A percentile compares a stretch with the other conserved stretches of the same genome.
These are phyloP conservation scores for Coilia nasus DNA, from an alignment of 2,797 vertebrate species.

Conservation along the genomic window DNA sequence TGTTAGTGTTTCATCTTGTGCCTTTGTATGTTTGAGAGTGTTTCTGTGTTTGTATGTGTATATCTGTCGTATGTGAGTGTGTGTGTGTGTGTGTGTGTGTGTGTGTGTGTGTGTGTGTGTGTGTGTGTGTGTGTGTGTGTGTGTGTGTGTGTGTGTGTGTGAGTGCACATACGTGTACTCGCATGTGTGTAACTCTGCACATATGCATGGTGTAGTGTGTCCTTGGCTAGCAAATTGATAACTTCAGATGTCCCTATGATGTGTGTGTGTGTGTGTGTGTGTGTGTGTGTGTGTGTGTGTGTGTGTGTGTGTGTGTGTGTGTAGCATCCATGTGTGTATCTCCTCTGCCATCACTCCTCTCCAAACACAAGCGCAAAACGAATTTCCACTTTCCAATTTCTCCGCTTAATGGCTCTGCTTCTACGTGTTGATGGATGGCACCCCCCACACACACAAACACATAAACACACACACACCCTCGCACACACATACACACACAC, in stretches of 20 bases:
- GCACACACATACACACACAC: neutral
- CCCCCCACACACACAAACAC: neutral
- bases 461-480: neutral
- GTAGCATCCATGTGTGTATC: neutral
- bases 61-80: neutral
- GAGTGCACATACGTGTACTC: neutral
- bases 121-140: neutral
- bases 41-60: neutral
- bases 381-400: slow-evolving; percentile 49
- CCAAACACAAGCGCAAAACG: slow-evolving; percentile 48
- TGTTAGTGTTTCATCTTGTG: neutral
- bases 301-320: neutral
- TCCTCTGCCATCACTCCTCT: slow-evolving; percentile 33
- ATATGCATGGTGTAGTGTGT: neutral
- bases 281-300: too few species aligned
- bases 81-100: neutral
- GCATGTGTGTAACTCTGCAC: neutral
- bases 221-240: neutral
- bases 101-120: neutral
- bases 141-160: neutral
- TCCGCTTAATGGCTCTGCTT: slow-evolving; percentile 36
- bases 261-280: neutral
- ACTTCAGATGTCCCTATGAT: neutral
- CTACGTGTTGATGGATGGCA: slow-evolving; percentile 19
- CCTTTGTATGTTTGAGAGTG: neutral